Evolutionary conservation across 2,797 vertebrate species (phyloP).

Genomic region (Eospalax fontanierii): DNA sequence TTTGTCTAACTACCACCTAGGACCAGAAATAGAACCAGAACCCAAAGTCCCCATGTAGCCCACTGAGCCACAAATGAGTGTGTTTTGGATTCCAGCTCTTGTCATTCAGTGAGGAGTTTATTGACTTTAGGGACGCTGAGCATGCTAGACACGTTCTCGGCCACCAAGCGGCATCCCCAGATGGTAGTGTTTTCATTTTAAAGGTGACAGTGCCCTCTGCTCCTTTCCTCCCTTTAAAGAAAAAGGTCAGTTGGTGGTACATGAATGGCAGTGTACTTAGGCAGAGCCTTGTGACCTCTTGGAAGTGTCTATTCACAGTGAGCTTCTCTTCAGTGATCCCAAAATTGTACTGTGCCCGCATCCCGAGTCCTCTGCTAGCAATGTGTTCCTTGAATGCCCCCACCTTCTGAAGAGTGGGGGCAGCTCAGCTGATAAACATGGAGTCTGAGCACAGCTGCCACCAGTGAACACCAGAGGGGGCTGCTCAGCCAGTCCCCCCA

Average conservation of each 20-base stretch:
- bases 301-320: neutral
- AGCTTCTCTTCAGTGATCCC: neutral
- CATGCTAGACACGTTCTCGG: neutral
- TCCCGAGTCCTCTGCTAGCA: neutral
- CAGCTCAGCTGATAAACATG: neutral
- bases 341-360: neutral
- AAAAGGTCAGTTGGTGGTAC: neutral
- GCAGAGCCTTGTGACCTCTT: neutral
- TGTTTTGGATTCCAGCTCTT: neutral
- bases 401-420: neutral
- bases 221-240: neutral
- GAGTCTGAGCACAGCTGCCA: neutral
- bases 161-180: neutral
- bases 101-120: neutral
- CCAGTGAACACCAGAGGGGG: neutral
- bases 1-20: neutral
- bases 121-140: neutral
- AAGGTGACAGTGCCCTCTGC: neutral
- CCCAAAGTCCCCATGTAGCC: accelerated
- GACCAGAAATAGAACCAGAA: neutral
- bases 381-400: neutral
- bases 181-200: neutral
- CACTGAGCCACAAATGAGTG: neutral
- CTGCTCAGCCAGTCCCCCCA: neutral
- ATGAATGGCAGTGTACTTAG: accelerated